phyloP scores from a whole-genome alignment of 2,113 vertebrate genomes.

The Hippoglossus stenolepis region DNA sequence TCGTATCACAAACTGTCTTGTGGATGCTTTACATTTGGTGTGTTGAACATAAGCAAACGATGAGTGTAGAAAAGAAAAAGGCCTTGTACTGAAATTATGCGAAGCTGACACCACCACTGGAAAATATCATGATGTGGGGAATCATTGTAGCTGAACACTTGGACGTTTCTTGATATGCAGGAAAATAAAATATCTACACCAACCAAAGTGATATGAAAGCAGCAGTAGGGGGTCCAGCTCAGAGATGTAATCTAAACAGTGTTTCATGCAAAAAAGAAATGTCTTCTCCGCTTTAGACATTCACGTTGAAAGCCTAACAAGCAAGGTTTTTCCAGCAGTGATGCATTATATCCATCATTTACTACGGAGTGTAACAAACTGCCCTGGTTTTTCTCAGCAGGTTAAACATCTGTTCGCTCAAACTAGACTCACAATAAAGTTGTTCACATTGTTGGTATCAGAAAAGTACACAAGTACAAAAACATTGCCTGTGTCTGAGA shows the following conservation, averaged over 20 bases:
- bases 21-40: constrained; percentile 16
- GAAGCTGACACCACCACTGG: too few relatives aligned
- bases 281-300: too few relatives aligned
- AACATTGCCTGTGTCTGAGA: too few relatives aligned
- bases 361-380: not conserved
- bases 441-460: too few relatives aligned
- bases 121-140: constrained; percentile 5
- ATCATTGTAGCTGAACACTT: constrained; percentile 8
- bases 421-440: too few relatives aligned
- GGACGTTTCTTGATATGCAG: not conserved
- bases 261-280: too few relatives aligned
- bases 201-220: not conserved
- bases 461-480: too few relatives aligned
- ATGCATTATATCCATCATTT: too few relatives aligned
- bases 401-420: not conserved
- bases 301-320: not conserved
- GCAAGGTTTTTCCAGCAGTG: too few relatives aligned
- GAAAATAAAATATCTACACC: not conserved
- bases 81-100: not conserved
- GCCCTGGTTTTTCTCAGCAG: not conserved
- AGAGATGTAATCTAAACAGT: not conserved
- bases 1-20: not conserved
- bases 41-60: constrained; percentile 14
- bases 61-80: not conserved
- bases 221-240: not conserved